phyloP scores from a whole-genome alignment of 2,113 vertebrate species.

The Thymallus thymallus region DNA sequence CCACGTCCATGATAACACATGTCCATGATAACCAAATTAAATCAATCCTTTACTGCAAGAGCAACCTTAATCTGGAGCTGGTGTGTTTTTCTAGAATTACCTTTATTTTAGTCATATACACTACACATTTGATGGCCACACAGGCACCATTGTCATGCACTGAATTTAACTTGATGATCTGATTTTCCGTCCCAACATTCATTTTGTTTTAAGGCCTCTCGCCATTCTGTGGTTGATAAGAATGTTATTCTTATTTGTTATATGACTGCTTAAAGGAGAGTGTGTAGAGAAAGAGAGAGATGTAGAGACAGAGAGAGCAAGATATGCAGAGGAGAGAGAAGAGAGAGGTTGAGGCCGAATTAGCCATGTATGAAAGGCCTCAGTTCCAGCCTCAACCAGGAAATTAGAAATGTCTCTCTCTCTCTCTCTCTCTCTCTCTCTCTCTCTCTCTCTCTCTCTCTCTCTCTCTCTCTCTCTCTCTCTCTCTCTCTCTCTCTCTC shows the following conservation, averaged over 20 bases:
- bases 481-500: constrained; percentile 15
- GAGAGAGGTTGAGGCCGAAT: constrained; percentile 37
- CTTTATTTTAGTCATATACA: too few relatives aligned
- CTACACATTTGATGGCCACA: neutral
- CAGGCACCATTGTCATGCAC: neutral
- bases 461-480: constrained; percentile 23
- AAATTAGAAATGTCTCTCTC: constrained; percentile 58
- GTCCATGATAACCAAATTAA: too few relatives aligned
- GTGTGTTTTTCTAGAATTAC: too few relatives aligned
- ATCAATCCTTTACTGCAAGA: too few relatives aligned
- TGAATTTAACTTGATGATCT: neutral
- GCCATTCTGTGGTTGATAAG: neutral
- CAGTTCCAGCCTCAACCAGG: constrained; percentile 47
- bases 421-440: constrained; percentile 12
- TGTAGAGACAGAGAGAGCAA: neutral
- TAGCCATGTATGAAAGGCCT: constrained; percentile 57
- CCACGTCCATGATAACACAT: neutral
- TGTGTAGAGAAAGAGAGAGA: neutral
- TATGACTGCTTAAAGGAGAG: too few relatives aligned
- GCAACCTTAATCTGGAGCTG: too few relatives aligned
- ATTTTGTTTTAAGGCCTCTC: neutral
- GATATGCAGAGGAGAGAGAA: neutral
- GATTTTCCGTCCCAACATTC: neutral
- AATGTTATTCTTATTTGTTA: neutral
- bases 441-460: constrained; percentile 14